Conservation (phyloP, 1,140 invertebrate species). For the Babylonia areolata region DNA sequence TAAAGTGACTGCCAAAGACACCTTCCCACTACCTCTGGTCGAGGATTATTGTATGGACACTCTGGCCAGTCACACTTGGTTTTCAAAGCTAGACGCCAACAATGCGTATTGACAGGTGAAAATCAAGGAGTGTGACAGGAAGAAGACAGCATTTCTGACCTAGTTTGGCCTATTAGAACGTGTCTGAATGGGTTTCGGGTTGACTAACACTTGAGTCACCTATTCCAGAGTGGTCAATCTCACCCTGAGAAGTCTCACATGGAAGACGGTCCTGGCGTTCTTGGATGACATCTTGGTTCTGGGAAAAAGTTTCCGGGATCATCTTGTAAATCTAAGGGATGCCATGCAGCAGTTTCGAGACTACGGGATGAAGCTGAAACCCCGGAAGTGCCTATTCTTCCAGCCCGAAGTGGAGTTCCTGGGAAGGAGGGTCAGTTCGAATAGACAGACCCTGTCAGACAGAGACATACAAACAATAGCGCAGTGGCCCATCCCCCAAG, state of each 20-base stretch:
- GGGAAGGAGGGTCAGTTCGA: background rate
- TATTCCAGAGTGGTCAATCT: constrained; percentile 25
- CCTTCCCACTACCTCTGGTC: constrained; percentile 78
- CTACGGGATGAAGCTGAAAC: constrained; percentile 29
- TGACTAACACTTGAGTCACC: constrained; percentile 42
- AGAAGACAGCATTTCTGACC: constrained; percentile 55
- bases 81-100: constrained; percentile 43
- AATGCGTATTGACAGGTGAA: constrained; percentile 46
- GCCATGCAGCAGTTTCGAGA: constrained; percentile 27
- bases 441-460: background rate
- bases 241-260: constrained; percentile 24
- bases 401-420: background rate
- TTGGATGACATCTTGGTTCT: constrained; percentile 37
- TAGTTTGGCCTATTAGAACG: constrained; percentile 49
- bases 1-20: constrained; percentile 72
- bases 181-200: constrained; percentile 46
- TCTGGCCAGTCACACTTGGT: constrained; percentile 25
- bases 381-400: constrained; percentile 17
- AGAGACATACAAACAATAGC: background rate
- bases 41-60: constrained; percentile 67
- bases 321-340: constrained; percentile 19
- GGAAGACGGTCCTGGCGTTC: constrained; percentile 25
- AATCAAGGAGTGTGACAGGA: constrained; percentile 33
- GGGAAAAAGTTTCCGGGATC: background rate
- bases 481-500: constrained; percentile 26